Conservation (phyloP, 2,888 invertebrate species). For the Pristionchus fissidentatus region DNA sequence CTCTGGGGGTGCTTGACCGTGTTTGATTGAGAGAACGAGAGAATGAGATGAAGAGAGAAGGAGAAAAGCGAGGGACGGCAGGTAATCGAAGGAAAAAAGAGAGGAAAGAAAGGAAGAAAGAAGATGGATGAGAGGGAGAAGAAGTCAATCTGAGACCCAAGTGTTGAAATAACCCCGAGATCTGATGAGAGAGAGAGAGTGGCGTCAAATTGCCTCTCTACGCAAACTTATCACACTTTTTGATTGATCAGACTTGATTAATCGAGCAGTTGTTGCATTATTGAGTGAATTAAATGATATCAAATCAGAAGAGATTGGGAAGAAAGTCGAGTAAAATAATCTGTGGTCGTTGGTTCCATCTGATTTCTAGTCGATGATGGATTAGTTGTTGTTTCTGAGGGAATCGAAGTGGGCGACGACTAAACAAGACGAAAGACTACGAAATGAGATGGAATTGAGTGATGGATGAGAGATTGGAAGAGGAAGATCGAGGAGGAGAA, state of each 20-base stretch:
- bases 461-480: too few relatives aligned
- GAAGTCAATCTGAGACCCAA: background rate
- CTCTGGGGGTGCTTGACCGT: too few relatives aligned
- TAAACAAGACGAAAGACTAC: too few relatives aligned
- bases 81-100: background rate
- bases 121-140: background rate
- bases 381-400: constrained; percentile 13
- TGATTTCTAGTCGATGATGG: background rate
- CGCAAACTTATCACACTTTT: background rate
- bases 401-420: too few relatives aligned
- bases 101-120: background rate
- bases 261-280: background rate
- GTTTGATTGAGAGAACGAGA: too few relatives aligned
- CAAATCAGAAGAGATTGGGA: background rate
- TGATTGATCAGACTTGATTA: background rate
- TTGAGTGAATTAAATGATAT: background rate
- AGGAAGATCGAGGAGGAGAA: too few relatives aligned
- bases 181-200: background rate
- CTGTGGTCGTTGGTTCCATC: background rate
- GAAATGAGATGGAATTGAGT: too few relatives aligned
- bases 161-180: constrained; percentile 15
- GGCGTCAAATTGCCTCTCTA: constrained; percentile 13
- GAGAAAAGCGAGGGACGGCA: background rate
- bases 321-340: background rate
- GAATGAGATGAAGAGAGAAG: background rate